Conservation (phyloP, 2,797 vertebrate genomes). For the Steatocranus sp. region DNA sequence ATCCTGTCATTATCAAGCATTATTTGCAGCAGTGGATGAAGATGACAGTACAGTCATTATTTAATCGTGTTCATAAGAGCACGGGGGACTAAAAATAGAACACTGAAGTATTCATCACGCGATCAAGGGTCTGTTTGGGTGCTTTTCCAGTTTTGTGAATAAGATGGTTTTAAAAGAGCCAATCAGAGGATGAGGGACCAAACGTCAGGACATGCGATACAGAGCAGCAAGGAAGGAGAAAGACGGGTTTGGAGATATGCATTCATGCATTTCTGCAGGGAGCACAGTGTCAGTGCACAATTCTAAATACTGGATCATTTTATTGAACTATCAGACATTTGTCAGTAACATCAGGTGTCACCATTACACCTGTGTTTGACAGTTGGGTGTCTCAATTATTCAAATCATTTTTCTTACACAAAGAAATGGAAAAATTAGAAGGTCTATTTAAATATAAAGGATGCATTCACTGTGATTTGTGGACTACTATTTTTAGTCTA, state of each 20-base stretch:
- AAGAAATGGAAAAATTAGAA: background rate
- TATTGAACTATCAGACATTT: background rate
- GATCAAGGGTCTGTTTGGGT: background rate
- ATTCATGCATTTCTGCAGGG: background rate
- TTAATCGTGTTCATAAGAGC: background rate
- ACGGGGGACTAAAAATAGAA: fast-evolving
- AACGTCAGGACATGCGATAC: background rate
- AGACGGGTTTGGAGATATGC: fast-evolving
- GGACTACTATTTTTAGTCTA: background rate
- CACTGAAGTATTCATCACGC: background rate
- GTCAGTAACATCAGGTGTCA: background rate
- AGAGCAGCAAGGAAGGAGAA: background rate
- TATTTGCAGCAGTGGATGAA: fast-evolving
- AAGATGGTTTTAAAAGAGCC: background rate
- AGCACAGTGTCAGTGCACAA: background rate
- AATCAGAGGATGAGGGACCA: background rate
- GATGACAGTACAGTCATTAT: background rate
- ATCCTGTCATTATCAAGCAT: background rate
- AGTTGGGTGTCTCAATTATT: background rate
- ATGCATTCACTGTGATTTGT: background rate
- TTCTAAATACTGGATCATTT: background rate
- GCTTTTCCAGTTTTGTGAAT: background rate
- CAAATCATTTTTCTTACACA: background rate
- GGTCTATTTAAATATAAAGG: background rate
- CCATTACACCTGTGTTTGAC: background rate